A percentile compares a stretch with the other conserved stretches of the same genome.
phyloP scores from a whole-genome alignment of 2,888 invertebrate genomes.

The Parnassius smintheus region DNA sequence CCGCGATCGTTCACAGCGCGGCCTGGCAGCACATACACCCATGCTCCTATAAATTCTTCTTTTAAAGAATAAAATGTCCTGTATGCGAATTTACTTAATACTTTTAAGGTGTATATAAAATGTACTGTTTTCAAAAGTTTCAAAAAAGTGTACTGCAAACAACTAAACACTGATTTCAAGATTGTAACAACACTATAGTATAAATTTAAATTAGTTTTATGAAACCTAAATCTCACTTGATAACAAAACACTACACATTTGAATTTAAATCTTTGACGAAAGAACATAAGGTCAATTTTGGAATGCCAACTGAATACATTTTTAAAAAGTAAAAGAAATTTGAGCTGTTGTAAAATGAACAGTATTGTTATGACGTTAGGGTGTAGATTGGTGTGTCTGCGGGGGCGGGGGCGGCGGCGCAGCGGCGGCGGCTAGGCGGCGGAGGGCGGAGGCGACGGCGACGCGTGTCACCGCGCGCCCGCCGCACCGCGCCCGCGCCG shows the following conservation, averaged over 20 bases:
- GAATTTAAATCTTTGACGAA: not conserved
- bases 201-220: not conserved
- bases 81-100: not conserved
- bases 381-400: conserved; percentile 31
- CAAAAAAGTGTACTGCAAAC: conserved; percentile 15
- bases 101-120: conserved; percentile 9
- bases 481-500: conserved; percentile 59
- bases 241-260: not conserved
- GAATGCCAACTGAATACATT: not conserved
- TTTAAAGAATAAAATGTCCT: not conserved
- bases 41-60: conserved; percentile 9
- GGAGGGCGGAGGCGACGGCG: conserved; percentile 33
- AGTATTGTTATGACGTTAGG: conserved; percentile 26
- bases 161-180: conserved; percentile 11
- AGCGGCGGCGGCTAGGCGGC: conserved; percentile 41
- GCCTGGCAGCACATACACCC: conserved; percentile 24
- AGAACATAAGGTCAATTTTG: not conserved
- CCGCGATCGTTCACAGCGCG: conserved; percentile 21
- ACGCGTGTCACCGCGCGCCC: conserved; percentile 50
- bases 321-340: not conserved
- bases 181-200: too few species aligned
- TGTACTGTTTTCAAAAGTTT: not conserved
- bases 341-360: conserved; percentile 6
- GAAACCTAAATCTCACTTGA: too few species aligned
- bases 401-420: conserved; percentile 42